phyloP scores from a whole-genome alignment of 2,888 invertebrate genomes.

The Acronicta alni region DNA sequence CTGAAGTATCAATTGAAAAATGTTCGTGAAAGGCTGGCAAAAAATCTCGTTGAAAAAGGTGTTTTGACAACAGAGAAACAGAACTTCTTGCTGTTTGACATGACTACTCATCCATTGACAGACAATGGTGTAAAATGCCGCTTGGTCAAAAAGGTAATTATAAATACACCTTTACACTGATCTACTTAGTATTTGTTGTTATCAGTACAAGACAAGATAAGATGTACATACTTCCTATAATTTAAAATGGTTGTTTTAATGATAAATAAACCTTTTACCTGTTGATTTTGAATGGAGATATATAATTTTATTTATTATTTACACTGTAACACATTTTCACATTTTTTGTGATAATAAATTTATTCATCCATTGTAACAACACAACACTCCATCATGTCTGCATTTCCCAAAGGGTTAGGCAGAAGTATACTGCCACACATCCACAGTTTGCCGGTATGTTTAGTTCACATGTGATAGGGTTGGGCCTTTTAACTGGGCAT shows the following conservation, averaged over 20 bases:
- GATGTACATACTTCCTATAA: constrained; percentile 25
- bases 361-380: too few relatives aligned
- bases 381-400: too few relatives aligned
- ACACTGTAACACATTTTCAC: too few relatives aligned
- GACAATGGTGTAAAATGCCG: constrained; percentile 98
- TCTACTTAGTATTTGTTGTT: constrained; percentile 22
- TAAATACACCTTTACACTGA: constrained; percentile 1
- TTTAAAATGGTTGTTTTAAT: constrained; percentile 14
- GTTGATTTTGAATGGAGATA: constrained; percentile 13
- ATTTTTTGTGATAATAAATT: background rate
- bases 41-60: constrained; percentile 99
- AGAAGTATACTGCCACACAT: too few relatives aligned
- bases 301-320: too few relatives aligned
- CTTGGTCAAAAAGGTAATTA: constrained; percentile 96
- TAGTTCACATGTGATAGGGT: too few relatives aligned
- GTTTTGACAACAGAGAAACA: constrained; percentile 99
- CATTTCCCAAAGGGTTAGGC: too few relatives aligned
- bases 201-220: constrained; percentile 40
- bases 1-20: constrained; percentile 99
- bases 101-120: constrained; percentile 99
- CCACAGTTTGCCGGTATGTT: too few relatives aligned
- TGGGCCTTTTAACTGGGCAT: too few relatives aligned
- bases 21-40: constrained; percentile 99
- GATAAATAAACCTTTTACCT: constrained; percentile 36
- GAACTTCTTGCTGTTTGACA: constrained; percentile 99